phyloP scores from a whole-genome alignment of 2,113 vertebrate genomes.

The Boleophthalmus pectinirostris region DNA sequence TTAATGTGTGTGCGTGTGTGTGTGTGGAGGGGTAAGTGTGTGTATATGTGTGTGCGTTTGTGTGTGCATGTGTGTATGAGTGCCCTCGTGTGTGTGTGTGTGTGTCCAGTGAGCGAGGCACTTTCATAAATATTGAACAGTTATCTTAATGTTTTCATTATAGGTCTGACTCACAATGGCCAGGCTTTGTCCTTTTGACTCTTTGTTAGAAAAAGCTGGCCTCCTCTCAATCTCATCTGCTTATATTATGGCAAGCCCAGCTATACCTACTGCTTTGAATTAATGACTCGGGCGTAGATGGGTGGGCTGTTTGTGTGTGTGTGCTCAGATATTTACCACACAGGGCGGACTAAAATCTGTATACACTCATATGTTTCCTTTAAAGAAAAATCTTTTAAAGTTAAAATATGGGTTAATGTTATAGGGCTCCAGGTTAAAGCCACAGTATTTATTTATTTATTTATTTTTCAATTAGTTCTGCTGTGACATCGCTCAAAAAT shows the following conservation, averaged over 20 bases:
- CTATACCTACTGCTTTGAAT: slow-evolving; percentile 62
- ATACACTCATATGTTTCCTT: too few relatives aligned
- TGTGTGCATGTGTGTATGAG: slow-evolving; percentile 16
- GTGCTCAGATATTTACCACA: too few relatives aligned
- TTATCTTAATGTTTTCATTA: slow-evolving; percentile 82
- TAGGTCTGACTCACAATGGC: slow-evolving; percentile 70
- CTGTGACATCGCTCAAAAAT: too few relatives aligned
- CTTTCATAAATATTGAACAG: slow-evolving; percentile 84
- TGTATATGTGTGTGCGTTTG: background rate
- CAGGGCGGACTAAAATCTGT: too few relatives aligned
- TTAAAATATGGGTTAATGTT: too few relatives aligned
- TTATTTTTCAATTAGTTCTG: too few relatives aligned
- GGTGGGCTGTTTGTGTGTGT: slow-evolving; percentile 14
- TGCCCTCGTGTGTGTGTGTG: slow-evolving; percentile 7
- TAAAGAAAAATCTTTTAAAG: too few relatives aligned
- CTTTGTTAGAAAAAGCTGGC: slow-evolving; percentile 67
- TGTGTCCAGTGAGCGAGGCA: slow-evolving; percentile 58
- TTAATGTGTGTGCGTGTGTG: slow-evolving; percentile 13
- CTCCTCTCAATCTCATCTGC: slow-evolving; percentile 72
- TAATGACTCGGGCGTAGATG: slow-evolving; percentile 49
- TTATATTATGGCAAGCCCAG: slow-evolving; percentile 64
- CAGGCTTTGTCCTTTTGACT: slow-evolving; percentile 75
- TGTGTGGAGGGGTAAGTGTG: slow-evolving; percentile 26
- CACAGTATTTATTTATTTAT: too few relatives aligned
- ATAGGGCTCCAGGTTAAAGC: too few relatives aligned